Evolutionary conservation across 2,888 invertebrate species (phyloP).

Genomic region (Leptogaster cylindrica): DNA sequence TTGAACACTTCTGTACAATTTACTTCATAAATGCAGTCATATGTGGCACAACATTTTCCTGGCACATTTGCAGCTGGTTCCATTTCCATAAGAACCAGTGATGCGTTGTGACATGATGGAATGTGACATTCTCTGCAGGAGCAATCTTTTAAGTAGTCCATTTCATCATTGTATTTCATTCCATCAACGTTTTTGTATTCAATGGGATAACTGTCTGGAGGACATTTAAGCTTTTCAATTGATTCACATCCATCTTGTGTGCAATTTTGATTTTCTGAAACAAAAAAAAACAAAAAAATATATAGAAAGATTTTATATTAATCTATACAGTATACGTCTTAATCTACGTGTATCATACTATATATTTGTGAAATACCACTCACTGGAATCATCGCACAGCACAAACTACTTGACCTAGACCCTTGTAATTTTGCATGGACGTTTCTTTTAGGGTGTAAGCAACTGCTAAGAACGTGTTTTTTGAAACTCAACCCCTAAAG

Average conservation of each 20-base stretch:
- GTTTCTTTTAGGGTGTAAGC: too few relatives aligned
- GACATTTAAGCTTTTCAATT: slow-evolving; percentile 55
- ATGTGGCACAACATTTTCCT: slow-evolving; percentile 64
- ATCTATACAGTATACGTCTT: too few relatives aligned
- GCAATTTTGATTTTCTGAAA: slow-evolving; percentile 55
- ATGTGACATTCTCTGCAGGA: slow-evolving; percentile 58
- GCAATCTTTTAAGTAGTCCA: slow-evolving; percentile 56
- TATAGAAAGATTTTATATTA: too few relatives aligned
- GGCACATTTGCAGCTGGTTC: slow-evolving; percentile 55
- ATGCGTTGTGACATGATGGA: slow-evolving; percentile 54
- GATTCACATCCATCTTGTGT: slow-evolving; percentile 57
- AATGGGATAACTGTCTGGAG: slow-evolving; percentile 56
- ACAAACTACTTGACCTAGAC: too few relatives aligned
- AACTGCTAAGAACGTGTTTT: too few relatives aligned
- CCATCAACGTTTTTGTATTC: slow-evolving; percentile 52
- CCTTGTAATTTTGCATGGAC: too few relatives aligned
- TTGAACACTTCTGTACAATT: slow-evolving; percentile 54
- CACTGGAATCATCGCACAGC: too few relatives aligned
- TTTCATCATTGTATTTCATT: too few relatives aligned
- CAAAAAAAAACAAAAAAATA: slow-evolving; percentile 44
- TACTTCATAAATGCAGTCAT: slow-evolving; percentile 61
- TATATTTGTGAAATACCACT: too few relatives aligned
- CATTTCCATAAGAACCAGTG: slow-evolving; percentile 55
- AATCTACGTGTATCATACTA: too few relatives aligned
- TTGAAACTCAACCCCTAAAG: too few relatives aligned